Conservation (phyloP, 2,113 vertebrate species). For the Trachemys scripta region DNA sequence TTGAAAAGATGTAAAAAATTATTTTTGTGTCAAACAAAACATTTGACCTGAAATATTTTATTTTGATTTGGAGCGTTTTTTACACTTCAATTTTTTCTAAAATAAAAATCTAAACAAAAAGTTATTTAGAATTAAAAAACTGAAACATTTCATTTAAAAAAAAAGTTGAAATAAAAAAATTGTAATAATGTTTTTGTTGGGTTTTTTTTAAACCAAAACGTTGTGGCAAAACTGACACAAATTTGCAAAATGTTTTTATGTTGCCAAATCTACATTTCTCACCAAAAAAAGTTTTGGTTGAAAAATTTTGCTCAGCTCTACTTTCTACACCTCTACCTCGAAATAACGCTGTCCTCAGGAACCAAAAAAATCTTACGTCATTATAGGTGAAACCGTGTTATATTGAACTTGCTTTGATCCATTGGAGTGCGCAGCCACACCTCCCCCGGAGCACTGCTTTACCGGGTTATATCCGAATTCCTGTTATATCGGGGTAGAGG, state of each 20-base stretch:
- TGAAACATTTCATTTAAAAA: not conserved
- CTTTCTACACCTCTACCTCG: not conserved
- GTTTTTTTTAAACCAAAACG: not conserved
- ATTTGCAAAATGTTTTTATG: not conserved
- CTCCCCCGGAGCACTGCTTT: too few relatives aligned
- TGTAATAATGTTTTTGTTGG: not conserved
- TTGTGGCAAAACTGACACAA: not conserved
- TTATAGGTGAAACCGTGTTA: too few relatives aligned
- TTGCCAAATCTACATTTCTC: not conserved
- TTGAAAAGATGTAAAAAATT: not conserved
- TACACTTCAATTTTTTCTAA: not conserved
- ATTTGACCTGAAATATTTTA: not conserved
- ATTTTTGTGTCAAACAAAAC: not conserved
- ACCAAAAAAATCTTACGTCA: too few relatives aligned
- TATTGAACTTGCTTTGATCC: too few relatives aligned
- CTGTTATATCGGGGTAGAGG: too few relatives aligned
- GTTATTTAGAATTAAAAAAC: not conserved
- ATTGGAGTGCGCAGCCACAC: too few relatives aligned
- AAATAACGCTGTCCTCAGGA: too few relatives aligned
- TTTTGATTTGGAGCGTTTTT: not conserved
- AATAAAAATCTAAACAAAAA: not conserved
- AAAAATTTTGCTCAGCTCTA: not conserved
- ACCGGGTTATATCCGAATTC: too few relatives aligned
- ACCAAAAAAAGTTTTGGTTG: not conserved
- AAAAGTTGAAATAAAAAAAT: not conserved